Evolutionary conservation across 2,888 invertebrate species (phyloP).

Genomic region (Chloroclystis v-ata): DNA sequence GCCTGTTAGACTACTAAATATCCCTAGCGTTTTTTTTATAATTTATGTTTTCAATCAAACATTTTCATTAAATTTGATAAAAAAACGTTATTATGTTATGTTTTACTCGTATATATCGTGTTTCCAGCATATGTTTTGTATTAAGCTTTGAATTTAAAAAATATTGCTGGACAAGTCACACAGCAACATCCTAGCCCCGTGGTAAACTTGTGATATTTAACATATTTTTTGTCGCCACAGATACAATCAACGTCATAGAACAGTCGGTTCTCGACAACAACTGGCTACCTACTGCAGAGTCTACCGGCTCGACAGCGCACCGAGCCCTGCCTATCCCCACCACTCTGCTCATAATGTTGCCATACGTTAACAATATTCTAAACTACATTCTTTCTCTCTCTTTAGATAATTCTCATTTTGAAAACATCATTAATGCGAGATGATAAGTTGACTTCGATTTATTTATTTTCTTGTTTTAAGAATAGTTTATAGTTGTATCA

Average conservation of each 20-base stretch:
- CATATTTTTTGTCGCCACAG: slow-evolving; percentile 32
- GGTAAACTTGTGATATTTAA: neutral
- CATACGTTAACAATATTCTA: slow-evolving; percentile 41
- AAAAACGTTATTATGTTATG: no score
- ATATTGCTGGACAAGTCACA: no score
- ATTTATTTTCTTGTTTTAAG: slow-evolving; percentile 34
- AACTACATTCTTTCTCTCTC: slow-evolving; percentile 39
- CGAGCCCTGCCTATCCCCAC: slow-evolving; percentile 47
- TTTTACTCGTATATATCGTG: no score
- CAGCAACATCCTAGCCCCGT: no score
- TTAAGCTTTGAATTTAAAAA: no score
- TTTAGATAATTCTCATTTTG: slow-evolving; percentile 32
- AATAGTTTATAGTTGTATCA: neutral
- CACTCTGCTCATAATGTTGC: slow-evolving; percentile 46
- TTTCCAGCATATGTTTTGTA: no score
- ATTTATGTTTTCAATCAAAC: no score
- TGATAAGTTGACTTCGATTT: slow-evolving; percentile 55
- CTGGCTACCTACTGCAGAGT: slow-evolving; percentile 71
- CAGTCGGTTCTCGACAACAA: slow-evolving; percentile 75
- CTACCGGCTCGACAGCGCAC: slow-evolving; percentile 48
- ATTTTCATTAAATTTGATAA: no score
- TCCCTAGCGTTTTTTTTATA: no score
- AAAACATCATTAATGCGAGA: slow-evolving; percentile 45
- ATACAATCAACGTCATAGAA: slow-evolving; percentile 73
- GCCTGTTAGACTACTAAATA: no score